These are phyloP conservation scores for Formicarius rufipectus DNA, from an alignment of 2,113 vertebrate genomes.

Conservation along the genomic window DNA sequence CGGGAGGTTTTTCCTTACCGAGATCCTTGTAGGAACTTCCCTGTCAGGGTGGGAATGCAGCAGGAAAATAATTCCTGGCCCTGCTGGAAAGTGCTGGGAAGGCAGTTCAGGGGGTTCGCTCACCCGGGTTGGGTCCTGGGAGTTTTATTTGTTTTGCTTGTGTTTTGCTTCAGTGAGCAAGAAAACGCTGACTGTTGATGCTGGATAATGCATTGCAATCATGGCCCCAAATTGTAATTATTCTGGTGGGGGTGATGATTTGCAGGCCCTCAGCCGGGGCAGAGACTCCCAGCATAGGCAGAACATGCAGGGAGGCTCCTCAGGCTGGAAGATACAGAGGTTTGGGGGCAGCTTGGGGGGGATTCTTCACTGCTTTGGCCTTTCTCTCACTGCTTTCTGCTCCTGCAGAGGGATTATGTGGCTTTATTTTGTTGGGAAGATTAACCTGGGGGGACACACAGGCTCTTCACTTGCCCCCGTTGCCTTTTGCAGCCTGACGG, in stretches of 20 bases:
- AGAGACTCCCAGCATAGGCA: rapidly evolving
- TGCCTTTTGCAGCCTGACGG: constrained; percentile 84
- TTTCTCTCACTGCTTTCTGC: not conserved
- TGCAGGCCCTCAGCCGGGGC: not conserved
- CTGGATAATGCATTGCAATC: not conserved
- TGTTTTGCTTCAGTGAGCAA: not conserved
- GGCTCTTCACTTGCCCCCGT: not conserved
- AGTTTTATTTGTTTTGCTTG: not conserved
- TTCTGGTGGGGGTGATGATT: not conserved
- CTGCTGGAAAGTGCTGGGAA: rapidly evolving
- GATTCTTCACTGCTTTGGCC: rapidly evolving
- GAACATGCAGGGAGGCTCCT: rapidly evolving
- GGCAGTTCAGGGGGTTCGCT: not conserved
- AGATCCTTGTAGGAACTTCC: not conserved
- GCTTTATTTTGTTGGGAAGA: not conserved
- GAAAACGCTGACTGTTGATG: not conserved
- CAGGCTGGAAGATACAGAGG: not conserved
- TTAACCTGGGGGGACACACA: rapidly evolving
- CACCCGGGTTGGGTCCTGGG: not conserved
- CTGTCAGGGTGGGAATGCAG: not conserved
- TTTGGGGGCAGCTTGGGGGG: not conserved
- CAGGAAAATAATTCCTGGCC: not conserved
- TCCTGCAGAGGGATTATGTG: not conserved
- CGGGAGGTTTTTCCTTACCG: not conserved
- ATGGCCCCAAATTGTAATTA: not conserved